Conservation (phyloP, 2,797 vertebrate genomes). For the Lindbergichthys nudifrons region DNA sequence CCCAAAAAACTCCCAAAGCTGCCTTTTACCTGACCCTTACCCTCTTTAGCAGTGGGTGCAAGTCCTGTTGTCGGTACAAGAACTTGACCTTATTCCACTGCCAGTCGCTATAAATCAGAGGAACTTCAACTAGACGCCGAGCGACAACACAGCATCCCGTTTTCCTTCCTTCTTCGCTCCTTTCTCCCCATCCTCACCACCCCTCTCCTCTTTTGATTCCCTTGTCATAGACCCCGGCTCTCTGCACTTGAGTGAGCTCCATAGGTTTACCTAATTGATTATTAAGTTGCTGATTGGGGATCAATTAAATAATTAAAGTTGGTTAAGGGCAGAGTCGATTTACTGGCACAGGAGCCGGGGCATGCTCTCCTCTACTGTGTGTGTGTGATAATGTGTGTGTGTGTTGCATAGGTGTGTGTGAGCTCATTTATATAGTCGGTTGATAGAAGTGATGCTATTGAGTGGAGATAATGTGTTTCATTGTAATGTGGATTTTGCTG, state of each 20-base stretch:
- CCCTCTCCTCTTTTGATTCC: constrained; percentile 48
- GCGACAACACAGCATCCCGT: constrained; percentile 4
- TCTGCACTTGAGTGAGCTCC: constrained; percentile 75
- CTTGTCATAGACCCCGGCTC: constrained; percentile 67
- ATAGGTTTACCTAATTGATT: constrained; percentile 86
- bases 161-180: constrained; percentile 9
- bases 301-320: constrained; percentile 88
- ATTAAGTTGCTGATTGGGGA: constrained; percentile 84
- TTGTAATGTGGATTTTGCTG: constrained; percentile 34
- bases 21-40: not conserved
- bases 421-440: constrained; percentile 22
- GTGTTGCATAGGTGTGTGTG: constrained; percentile 2
- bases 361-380: constrained; percentile 15
- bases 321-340: constrained; percentile 79
- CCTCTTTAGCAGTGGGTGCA: not conserved
- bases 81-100: constrained; percentile 15
- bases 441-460: constrained; percentile 38
- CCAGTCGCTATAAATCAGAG: constrained; percentile 9
- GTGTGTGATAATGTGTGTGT: constrained; percentile 21
- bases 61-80: not conserved
- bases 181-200: not conserved
- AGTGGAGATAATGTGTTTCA: constrained; percentile 31
- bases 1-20: not conserved
- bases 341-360: constrained; percentile 50
- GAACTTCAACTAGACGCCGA: not conserved